Percentiles rank a stretch among this genome's conserved stretches.
Evolutionary conservation across 2,888 invertebrate genomes (phyloP).

Genomic region (Nomada lathburiana): DNA sequence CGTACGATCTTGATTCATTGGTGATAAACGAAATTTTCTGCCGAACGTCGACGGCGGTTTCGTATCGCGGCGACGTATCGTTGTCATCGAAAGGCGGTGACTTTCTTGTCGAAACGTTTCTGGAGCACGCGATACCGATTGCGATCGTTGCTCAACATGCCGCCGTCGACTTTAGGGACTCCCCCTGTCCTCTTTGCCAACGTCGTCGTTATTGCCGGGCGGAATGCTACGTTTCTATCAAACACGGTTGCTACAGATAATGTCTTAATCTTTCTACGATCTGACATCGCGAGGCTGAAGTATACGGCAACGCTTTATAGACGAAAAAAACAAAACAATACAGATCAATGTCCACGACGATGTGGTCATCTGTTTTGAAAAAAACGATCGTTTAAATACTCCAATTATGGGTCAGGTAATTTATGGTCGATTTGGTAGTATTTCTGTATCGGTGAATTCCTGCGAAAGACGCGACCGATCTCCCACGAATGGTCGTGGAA

Average conservation of each 20-base stretch:
- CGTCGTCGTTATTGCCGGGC: constrained; percentile 25
- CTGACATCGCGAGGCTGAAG: background rate
- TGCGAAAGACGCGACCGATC: constrained; percentile 22
- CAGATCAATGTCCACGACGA: background rate
- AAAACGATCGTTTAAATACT: constrained; percentile 7
- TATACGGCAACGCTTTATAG: background rate
- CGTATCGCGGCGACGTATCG: constrained; percentile 59
- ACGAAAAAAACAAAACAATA: background rate
- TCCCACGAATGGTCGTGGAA: constrained; percentile 2
- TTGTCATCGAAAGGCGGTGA: constrained; percentile 57
- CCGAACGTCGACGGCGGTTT: constrained; percentile 46
- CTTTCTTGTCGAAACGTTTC: constrained; percentile 68
- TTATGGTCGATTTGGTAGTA: constrained; percentile 14
- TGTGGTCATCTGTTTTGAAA: background rate
- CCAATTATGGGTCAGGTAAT: constrained; percentile 1
- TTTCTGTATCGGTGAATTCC: background rate
- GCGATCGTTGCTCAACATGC: constrained; percentile 65
- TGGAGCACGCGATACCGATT: constrained; percentile 74
- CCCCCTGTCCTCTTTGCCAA: constrained; percentile 37
- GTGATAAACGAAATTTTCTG: too few species aligned
- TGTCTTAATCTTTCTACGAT: constrained; percentile 22
- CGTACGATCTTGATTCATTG: background rate
- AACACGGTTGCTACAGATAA: background rate
- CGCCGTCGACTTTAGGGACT: constrained; percentile 59
- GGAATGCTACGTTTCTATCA: constrained; percentile 21